Base-by-base conservation (phyloP, 2,113 vertebrate species). In the Lasiurus cinereus region DNA sequence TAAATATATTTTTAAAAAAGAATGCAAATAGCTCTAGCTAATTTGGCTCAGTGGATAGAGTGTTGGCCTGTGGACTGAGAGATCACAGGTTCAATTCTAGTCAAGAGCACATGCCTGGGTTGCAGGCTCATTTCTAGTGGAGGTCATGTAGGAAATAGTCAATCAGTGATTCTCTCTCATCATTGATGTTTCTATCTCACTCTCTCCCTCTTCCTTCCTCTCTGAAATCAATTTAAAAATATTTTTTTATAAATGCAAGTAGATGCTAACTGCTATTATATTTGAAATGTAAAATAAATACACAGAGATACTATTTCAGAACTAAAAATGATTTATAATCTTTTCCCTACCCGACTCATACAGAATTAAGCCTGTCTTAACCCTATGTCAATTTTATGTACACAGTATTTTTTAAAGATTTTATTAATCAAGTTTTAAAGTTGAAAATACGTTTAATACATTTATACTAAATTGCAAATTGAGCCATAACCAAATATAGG, bases 381-480 rank as follows among this genome's bases (percentile, higher is more conserved):
- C 48, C 15, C 48, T 54, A 91, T 14, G 31, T 52, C 54, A 83
- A 73, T 54, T 91, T 80, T 62, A 50, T 24, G 22, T 67, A 29
- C 36, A 16, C 21, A 95, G 46, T 67, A 93, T 69, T 93, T 83
- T 90, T 94, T 19, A n/a, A 94, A 83, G 22, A 46, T 31, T 91
- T 96, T 36, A 64, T 39, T 39, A 74, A 88, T 43, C 31, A 46
- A 89, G 29, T 88, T 93, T 78, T 78, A 87, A 78, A 94, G 70
- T 22, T 50, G 24, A 87, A 95, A 94, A 82, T 72, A 90, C 19
- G 1, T 66, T 92, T 43, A 56, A 73, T 27, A 79, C 4, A 93
- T 72, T 91, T 78, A 82, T 72, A 78, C n/a, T 83, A 88, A 90
- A 7, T 56, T 54, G 90, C 3, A 90, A 88, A 78, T 7, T 77